Conservation (phyloP, 2,797 vertebrate species). For the Lerista edwardsae region DNA sequence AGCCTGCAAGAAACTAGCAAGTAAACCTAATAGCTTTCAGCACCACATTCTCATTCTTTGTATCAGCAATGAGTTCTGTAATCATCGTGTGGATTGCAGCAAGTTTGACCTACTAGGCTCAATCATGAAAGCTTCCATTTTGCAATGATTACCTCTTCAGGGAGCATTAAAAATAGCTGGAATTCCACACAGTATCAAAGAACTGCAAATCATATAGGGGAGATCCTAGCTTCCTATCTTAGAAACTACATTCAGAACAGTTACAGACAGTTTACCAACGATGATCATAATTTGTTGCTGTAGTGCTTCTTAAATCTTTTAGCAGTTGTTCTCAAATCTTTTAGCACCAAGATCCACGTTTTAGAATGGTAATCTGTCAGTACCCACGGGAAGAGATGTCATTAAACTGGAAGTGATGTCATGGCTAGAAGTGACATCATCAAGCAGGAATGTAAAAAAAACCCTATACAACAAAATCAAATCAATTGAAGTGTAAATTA, state of each 20-base stretch:
- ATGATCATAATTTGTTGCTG: neutral
- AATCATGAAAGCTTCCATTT: constrained; percentile 33
- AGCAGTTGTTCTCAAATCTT: too few species aligned
- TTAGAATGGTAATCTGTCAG: too few species aligned
- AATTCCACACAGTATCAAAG: neutral
- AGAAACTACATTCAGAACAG: too few species aligned
- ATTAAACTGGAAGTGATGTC: too few species aligned
- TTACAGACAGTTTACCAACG: neutral
- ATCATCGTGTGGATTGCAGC: constrained; percentile 53
- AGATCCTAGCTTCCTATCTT: too few species aligned
- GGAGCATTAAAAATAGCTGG: neutral
- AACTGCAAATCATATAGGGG: neutral
- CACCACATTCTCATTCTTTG: constrained; percentile 16
- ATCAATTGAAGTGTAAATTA: too few species aligned
- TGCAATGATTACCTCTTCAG: constrained; percentile 13
- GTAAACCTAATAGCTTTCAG: constrained; percentile 47
- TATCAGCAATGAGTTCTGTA: constrained; percentile 55
- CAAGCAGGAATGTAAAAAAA: too few species aligned
- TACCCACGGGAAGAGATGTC: too few species aligned
- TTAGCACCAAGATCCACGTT: too few species aligned
- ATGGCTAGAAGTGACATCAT: too few species aligned
- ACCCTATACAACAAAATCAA: too few species aligned
- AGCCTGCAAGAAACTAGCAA: constrained; percentile 19
- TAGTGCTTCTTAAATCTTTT: too few species aligned
- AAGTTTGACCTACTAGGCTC: constrained; percentile 27